phyloP scores from a whole-genome alignment of 2,888 invertebrate genomes.

The Drosophila kuntzei region DNA sequence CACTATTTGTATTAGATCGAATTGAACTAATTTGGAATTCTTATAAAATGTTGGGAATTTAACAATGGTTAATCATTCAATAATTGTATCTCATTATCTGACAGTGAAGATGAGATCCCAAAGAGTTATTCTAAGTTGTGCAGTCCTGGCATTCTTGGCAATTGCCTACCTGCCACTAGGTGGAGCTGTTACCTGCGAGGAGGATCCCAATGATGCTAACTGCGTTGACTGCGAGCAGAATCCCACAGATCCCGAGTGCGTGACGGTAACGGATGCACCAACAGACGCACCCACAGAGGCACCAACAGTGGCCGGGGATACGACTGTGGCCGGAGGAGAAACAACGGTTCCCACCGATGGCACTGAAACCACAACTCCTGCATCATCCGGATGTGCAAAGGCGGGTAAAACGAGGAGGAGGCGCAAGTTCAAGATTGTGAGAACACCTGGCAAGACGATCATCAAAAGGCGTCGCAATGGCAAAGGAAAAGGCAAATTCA shows the following conservation, averaged over 20 bases:
- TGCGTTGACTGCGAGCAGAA: constrained; percentile 7
- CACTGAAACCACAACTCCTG: neutral
- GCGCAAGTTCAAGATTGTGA: neutral
- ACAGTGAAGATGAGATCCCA: constrained; percentile 6
- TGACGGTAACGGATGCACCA: neutral
- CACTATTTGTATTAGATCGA: neutral
- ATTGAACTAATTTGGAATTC: neutral
- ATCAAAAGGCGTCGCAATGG: constrained; percentile 13
- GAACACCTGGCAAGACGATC: neutral
- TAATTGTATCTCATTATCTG: neutral
- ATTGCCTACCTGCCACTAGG: constrained; percentile 11
- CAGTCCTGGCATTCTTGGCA: neutral
- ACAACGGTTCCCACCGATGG: constrained; percentile 3
- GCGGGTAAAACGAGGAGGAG: neutral
- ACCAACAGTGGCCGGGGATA: no score
- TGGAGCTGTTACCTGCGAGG: constrained; percentile 15
- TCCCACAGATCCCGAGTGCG: constrained; percentile 7
- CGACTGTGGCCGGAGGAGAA: constrained; percentile 1
- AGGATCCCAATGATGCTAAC: neutral
- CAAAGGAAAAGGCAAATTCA: neutral
- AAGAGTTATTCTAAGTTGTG: neutral
- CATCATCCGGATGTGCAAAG: neutral
- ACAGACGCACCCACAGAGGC: constrained; percentile 2
- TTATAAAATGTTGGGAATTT: constrained; percentile 4
- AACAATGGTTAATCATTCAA: neutral